phyloP scores from a whole-genome alignment of 2,888 invertebrate species.

The Platerodrilus igneus region DNA sequence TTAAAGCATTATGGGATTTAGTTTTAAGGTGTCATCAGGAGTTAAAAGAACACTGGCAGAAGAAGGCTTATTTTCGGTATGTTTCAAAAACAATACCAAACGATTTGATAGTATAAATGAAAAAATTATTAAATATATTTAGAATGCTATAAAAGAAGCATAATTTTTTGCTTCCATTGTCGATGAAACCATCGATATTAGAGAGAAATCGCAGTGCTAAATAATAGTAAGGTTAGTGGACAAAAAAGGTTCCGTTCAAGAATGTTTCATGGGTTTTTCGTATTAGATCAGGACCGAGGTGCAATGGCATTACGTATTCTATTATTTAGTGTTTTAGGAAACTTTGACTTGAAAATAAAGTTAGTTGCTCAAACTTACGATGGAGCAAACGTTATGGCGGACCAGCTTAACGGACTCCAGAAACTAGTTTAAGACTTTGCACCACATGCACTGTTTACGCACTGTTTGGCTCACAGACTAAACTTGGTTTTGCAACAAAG shows the following conservation, averaged over 20 bases:
- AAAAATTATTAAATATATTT: not conserved
- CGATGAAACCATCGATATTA: no score
- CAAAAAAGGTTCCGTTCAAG: no score
- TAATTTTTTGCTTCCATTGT: no score
- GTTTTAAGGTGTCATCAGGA: not conserved
- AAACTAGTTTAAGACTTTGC: no score
- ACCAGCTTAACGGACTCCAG: no score
- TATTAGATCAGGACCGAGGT: not conserved
- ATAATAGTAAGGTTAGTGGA: constrained; percentile 1
- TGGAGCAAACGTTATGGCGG: no score
- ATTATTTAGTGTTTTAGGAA: not conserved
- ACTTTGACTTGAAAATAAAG: not conserved
- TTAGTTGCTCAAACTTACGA: constrained; percentile 3
- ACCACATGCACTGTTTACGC: no score
- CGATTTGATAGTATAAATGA: not conserved
- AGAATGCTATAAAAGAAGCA: no score
- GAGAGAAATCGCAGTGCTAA: constrained; percentile 1
- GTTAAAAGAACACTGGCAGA: no score
- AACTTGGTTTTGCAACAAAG: not conserved
- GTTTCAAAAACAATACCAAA: constrained; percentile 2
- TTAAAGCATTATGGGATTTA: not conserved
- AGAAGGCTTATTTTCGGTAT: no score
- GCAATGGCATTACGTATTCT: constrained; percentile 1
- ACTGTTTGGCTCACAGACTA: no score
- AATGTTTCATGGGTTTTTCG: constrained; percentile 1